Percentiles rank a stretch among this genome's conserved stretches.
These are phyloP conservation scores for Hypolimnas misippus DNA, from an alignment of 2,888 invertebrate species.

Conservation along the genomic window DNA sequence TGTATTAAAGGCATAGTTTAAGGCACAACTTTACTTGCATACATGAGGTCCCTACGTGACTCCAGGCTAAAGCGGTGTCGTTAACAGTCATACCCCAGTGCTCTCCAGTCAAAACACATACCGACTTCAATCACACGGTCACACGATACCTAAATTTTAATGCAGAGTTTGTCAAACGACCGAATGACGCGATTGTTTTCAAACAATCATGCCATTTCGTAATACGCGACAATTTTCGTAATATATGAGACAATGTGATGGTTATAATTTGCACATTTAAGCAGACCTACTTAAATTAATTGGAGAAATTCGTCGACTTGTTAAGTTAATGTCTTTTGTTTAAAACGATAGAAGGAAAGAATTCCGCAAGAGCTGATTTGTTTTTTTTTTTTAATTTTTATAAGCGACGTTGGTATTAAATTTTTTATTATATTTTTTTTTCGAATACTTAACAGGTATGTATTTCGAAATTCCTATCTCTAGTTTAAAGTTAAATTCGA, in stretches of 20 bases:
- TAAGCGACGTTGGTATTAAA: background rate
- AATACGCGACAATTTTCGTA: too few species aligned
- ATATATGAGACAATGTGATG: conserved; percentile 36
- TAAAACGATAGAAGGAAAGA: background rate
- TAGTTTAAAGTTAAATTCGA: background rate
- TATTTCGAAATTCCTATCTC: background rate
- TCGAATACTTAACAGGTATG: background rate
- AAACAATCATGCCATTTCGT: conserved; percentile 37
- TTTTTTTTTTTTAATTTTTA: background rate
- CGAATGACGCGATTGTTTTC: conserved; percentile 41
- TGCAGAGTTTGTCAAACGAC: conserved; percentile 45
- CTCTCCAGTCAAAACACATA: conserved; percentile 61
- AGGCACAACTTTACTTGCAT: conserved; percentile 6
- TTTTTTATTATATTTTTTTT: background rate
- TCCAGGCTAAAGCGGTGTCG: conserved; percentile 52
- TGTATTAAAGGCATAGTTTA: background rate
- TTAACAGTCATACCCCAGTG: conserved; percentile 58
- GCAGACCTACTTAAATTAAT: conserved; percentile 30
- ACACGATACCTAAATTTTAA: conserved; percentile 53
- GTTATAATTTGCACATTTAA: conserved; percentile 36
- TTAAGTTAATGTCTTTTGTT: background rate
- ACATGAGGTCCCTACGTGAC: conserved; percentile 45
- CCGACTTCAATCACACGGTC: conserved; percentile 55
- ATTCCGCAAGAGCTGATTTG: conserved; percentile 3
- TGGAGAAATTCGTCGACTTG: conserved; percentile 22